phyloP scores from a whole-genome alignment of 2,797 vertebrate species.

The Thripadectes ignobilis region DNA sequence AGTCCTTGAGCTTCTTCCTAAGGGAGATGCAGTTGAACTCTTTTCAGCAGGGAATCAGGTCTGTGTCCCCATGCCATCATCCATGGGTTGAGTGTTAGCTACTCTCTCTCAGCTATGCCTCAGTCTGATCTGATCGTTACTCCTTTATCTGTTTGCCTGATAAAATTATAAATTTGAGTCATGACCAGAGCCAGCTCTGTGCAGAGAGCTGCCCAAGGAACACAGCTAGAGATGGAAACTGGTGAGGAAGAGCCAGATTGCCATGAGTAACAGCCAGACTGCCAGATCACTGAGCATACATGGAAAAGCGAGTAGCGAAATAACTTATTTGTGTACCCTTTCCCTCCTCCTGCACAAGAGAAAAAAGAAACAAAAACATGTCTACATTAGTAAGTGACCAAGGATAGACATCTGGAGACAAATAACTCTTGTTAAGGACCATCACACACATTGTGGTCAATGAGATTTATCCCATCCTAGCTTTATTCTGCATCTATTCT shows the following conservation, averaged over 20 bases:
- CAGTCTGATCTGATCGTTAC: neutral
- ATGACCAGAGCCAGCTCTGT: accelerated
- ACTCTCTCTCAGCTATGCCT: neutral
- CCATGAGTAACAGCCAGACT: neutral
- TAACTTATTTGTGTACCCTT: neutral
- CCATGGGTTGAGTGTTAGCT: neutral
- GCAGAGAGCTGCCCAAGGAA: neutral
- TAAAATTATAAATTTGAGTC: neutral
- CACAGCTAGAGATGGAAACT: neutral
- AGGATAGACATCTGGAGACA: neutral
- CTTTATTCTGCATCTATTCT: neutral
- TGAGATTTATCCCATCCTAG: neutral
- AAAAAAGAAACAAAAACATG: neutral
- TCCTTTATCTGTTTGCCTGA: neutral
- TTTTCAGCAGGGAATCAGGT: neutral
- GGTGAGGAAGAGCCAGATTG: neutral
- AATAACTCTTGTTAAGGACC: neutral
- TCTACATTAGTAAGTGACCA: neutral
- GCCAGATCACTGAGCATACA: neutral
- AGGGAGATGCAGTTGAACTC: neutral
- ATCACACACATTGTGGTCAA: neutral
- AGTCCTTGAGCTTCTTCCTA: neutral
- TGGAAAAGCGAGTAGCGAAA: neutral
- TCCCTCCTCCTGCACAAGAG: neutral
- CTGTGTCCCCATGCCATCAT: neutral